Conservation (phyloP, 2,888 invertebrate species). For the Odiellus spinosus region DNA sequence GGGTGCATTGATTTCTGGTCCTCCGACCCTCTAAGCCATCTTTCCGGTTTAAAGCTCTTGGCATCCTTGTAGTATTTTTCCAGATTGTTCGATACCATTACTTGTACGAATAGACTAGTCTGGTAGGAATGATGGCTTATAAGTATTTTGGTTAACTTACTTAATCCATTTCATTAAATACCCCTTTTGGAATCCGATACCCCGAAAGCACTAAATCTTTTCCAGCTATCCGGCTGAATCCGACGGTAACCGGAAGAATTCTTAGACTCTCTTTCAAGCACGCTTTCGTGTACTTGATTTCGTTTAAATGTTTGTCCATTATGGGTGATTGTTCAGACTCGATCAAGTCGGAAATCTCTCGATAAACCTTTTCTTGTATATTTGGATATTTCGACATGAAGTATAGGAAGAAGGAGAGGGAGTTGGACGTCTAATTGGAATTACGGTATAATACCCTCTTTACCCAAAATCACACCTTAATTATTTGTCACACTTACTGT, state of each 20-base stretch:
- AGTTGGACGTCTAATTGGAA: conserved; percentile 23
- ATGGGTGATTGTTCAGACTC: too few species aligned
- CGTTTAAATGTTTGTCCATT: too few species aligned
- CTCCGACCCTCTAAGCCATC: conserved; percentile 34
- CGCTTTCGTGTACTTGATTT: too few species aligned
- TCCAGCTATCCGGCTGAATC: conserved; percentile 52
- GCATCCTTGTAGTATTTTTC: conserved; percentile 29
- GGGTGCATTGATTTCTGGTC: conserved; percentile 26
- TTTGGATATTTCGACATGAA: conserved; percentile 48
- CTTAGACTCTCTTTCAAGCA: too few species aligned
- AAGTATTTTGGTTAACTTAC: too few species aligned
- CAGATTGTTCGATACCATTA: background rate
- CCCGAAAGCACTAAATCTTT: conserved; percentile 53
- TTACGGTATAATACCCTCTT: too few species aligned
- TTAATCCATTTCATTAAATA: too few species aligned
- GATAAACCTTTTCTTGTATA: conserved; percentile 61
- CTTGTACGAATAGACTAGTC: too few species aligned
- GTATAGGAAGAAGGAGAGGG: conserved; percentile 37
- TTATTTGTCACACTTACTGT: too few species aligned
- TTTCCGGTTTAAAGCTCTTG: conserved; percentile 31
- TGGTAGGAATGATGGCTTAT: too few species aligned
- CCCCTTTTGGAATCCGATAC: conserved; percentile 55
- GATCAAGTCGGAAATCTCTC: too few species aligned
- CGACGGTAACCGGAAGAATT: conserved; percentile 58
- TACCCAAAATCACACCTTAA: too few species aligned